Evolutionary conservation across 1,140 invertebrate species (phyloP), one percentile per base, ranked within the genome.

Genomic region (Amphibalanus amphitrite): DNA sequence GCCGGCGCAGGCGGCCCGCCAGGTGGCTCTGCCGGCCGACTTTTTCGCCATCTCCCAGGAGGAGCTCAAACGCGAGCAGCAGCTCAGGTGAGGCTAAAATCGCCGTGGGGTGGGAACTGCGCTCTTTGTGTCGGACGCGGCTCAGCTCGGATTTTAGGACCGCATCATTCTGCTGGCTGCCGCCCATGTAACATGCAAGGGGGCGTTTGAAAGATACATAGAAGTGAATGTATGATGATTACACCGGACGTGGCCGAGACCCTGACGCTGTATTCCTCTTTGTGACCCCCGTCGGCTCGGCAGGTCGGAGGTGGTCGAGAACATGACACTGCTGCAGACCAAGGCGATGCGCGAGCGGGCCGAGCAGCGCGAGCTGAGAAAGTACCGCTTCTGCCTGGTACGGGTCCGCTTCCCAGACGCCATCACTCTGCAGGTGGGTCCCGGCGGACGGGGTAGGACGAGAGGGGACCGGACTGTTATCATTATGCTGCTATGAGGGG

Each of bases 301-400:
- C 75, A 90, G 90, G 73, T 77, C 83, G n/a, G 90, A 93, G 80
- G 86, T 85, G 30, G 83, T 90, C 25, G 92, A 95, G 78, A 87
- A 85, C 77, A 86, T 86, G 75, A 85, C 90, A 76, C 89, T 92
- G 83, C 79, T 97, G 1, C 82, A 90, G 71, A 97, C 94, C 0
- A 95, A 93, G 82, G 92, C 91, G 0, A 95, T 96, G 90, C 79
- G 93, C 23, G 93, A 96, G 79, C 89, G 89, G 76, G 89, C 94
- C 69, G 91, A 93, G 78, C 78, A 87, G 72, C 81, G 87, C 70
- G 89, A 90, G 77, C 83, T 89, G 75, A 83, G 87, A 71, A 89
- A 89, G 79, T 97, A 96, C 79, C 88, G 88, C 76, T 97, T 89
- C 78, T 85, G 89, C 10, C 80, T 96, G 3, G 26, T 70, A 40